These are phyloP conservation scores for Cyprinodon tularosa DNA, from an alignment of 2,113 vertebrate genomes.

Conservation along the genomic window DNA sequence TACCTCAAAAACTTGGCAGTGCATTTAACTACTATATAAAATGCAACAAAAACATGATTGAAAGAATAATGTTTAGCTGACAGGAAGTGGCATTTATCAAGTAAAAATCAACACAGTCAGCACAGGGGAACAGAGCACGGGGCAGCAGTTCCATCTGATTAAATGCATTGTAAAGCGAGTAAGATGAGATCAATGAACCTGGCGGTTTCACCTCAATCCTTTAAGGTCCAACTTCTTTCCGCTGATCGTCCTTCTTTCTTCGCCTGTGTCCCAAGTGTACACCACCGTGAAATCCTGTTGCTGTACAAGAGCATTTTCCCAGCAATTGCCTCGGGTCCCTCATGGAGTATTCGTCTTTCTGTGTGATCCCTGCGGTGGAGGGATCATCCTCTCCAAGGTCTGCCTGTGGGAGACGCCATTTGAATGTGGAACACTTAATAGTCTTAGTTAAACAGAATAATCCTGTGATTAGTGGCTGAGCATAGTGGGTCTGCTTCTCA, in stretches of 20 bases:
- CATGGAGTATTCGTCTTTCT: conserved; percentile 14
- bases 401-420: conserved; percentile 61
- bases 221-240: conserved; percentile 17
- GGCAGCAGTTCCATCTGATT: background rate
- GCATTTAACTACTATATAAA: background rate
- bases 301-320: conserved; percentile 29
- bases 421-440: conserved; percentile 70
- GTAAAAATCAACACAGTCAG: background rate
- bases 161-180: conserved; percentile 7
- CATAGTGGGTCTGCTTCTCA: conserved; percentile 31
- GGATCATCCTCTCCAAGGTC: conserved; percentile 60
- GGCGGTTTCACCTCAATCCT: conserved; percentile 13
- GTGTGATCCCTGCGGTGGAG: conserved; percentile 30
- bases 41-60: background rate
- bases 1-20: conserved; percentile 12
- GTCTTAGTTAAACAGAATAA: conserved; percentile 74
- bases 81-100: conserved; percentile 3
- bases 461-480: conserved; percentile 73
- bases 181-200: conserved; percentile 12
- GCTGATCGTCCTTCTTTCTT: conserved; percentile 5
- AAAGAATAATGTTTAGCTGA: background rate
- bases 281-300: conserved; percentile 46
- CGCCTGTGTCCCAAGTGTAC: conserved; percentile 10
- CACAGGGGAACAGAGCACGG: background rate
- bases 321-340: conserved; percentile 13